Evolutionary conservation across 2,113 vertebrate species (phyloP).

Genomic region (Porphyrio hochstetteri): DNA sequence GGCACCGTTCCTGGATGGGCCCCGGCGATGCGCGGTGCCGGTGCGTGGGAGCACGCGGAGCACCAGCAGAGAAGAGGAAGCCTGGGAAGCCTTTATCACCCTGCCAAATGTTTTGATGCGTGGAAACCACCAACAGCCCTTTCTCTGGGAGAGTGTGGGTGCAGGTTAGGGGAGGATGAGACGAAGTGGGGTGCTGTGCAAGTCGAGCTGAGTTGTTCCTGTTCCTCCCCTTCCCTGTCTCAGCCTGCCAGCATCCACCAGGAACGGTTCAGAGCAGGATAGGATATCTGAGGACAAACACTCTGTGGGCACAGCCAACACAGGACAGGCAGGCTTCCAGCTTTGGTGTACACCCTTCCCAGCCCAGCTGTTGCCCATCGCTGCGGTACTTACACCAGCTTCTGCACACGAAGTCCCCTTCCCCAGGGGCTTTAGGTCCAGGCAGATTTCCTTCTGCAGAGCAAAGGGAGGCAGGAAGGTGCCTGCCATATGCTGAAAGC

Average conservation of each 20-base stretch:
- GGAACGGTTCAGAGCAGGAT: not conserved
- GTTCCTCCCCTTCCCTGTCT: not conserved
- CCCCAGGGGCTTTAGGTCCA: not conserved
- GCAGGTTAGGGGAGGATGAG: not conserved
- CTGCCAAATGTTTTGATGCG: not conserved
- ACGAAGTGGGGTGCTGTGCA: not conserved
- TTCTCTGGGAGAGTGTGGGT: accelerated
- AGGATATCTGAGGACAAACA: not conserved
- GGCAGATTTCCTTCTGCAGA: not conserved
- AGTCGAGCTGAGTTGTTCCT: not conserved
- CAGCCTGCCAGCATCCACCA: not conserved
- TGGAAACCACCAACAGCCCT: not conserved
- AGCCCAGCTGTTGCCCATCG: not conserved
- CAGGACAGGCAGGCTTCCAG: not conserved
- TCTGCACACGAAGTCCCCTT: not conserved
- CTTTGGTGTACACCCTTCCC: not conserved
- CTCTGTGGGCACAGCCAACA: not conserved
- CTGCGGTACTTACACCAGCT: not conserved
- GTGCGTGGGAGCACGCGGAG: not conserved
- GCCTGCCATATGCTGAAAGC: not conserved
- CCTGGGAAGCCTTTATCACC: not conserved
- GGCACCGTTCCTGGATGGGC: not conserved
- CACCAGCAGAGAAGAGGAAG: not conserved
- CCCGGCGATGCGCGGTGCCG: not conserved
- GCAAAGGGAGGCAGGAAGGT: not conserved